Evolutionary conservation across 2,888 invertebrate genomes (phyloP).

Genomic region (Zelleria hepariella): DNA sequence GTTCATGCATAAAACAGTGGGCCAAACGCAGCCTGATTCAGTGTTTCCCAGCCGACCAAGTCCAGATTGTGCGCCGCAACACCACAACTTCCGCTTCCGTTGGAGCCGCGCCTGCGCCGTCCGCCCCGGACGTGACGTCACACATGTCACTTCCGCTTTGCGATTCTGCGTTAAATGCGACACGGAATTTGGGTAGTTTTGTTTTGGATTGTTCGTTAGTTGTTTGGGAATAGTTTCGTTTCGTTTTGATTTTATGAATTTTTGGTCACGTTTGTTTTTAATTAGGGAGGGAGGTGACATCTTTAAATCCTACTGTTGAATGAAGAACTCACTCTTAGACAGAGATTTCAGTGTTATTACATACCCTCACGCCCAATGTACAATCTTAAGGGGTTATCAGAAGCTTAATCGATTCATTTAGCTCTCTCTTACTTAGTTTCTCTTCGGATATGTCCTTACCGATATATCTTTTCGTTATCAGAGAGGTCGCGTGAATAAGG

Average conservation of each 20-base stretch:
- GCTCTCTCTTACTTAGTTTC: too few relatives aligned
- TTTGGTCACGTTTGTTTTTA: too few relatives aligned
- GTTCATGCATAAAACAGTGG: constrained; percentile 2
- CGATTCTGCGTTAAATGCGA: constrained; percentile 22
- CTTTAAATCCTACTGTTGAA: too few relatives aligned
- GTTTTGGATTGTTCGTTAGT: neutral
- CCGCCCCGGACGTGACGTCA: constrained; percentile 38
- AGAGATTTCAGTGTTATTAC: too few relatives aligned
- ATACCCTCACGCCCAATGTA: too few relatives aligned
- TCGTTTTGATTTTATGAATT: neutral
- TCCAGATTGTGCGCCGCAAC: constrained; percentile 68
- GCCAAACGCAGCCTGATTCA: constrained; percentile 63
- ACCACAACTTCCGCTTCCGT: constrained; percentile 69
- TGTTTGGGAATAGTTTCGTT: neutral
- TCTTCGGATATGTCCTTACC: too few relatives aligned
- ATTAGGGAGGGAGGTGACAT: too few relatives aligned
- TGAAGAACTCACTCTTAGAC: too few relatives aligned
- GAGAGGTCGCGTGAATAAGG: too few relatives aligned
- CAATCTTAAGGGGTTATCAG: too few relatives aligned
- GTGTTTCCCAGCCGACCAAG: constrained; percentile 61
- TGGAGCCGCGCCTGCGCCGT: constrained; percentile 52
- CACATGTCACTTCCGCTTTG: constrained; percentile 36
- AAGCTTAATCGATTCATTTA: too few relatives aligned
- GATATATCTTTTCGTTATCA: too few relatives aligned
- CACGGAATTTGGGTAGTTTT: neutral